A percentile compares a stretch with the other conserved stretches of the same genome.
phyloP scores from a whole-genome alignment of 2,888 invertebrate genomes.

The Leptopilina drosophilae region DNA sequence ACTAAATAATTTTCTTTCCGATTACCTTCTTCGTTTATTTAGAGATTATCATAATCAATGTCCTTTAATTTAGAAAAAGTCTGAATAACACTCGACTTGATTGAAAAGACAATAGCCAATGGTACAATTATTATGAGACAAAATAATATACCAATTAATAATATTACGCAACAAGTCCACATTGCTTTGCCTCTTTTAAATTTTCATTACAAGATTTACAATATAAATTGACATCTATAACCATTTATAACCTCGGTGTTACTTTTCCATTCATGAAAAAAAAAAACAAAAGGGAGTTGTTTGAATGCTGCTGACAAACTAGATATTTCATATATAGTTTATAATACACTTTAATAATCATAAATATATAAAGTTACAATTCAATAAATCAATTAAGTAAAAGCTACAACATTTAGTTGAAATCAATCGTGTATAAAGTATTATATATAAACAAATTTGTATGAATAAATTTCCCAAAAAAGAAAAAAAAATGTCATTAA shows the following conservation, averaged over 20 bases:
- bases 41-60: not conserved
- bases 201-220: not conserved
- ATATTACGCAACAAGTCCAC: not conserved
- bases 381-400: not conserved
- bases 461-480: not conserved
- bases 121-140: slow-evolving; percentile 7
- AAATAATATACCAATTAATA: not conserved
- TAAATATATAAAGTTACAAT: slow-evolving; percentile 21
- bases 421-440: not conserved
- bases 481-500: not conserved
- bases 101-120: not conserved
- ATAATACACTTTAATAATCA: slow-evolving; percentile 28
- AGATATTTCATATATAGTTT: too few species aligned
- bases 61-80: not conserved
- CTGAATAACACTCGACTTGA: not conserved
- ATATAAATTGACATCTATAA: too few species aligned
- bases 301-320: too few species aligned
- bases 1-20: too few species aligned
- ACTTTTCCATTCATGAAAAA: too few species aligned
- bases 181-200: not conserved
- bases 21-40: not conserved
- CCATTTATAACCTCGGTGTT: too few species aligned
- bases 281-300: too few species aligned
- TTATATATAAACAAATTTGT: not conserved
- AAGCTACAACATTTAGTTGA: slow-evolving; percentile 9